A percentile compares a stretch with the other conserved stretches of the same genome.
phyloP scores from a whole-genome alignment of 2,888 invertebrate species.

The Julus scandinavius region DNA sequence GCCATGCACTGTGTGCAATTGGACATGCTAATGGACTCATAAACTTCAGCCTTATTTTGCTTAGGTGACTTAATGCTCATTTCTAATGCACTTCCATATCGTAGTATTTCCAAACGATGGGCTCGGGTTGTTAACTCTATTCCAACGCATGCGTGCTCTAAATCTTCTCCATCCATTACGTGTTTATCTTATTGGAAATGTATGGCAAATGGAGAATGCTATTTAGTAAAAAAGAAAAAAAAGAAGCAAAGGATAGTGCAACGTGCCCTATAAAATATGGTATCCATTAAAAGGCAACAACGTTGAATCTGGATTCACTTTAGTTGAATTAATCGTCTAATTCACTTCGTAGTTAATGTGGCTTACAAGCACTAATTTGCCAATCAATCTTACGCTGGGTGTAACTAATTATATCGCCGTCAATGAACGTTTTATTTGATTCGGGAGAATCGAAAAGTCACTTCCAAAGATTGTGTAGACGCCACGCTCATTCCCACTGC shows the following conservation, averaged over 20 bases:
- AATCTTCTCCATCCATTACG: background rate
- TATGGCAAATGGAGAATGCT: background rate
- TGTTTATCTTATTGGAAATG: constrained; percentile 42
- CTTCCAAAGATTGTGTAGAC: background rate
- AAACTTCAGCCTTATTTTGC: constrained; percentile 34
- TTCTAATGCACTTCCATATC: constrained; percentile 35
- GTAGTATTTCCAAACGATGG: background rate
- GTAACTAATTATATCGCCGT: constrained; percentile 42
- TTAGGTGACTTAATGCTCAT: constrained; percentile 42
- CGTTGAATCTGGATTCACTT: constrained; percentile 36
- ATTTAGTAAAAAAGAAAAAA: background rate
- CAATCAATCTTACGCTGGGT: constrained; percentile 42
- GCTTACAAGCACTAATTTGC: constrained; percentile 43
- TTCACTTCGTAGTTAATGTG: constrained; percentile 50
- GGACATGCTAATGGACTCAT: constrained; percentile 42
- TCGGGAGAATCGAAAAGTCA: constrained; percentile 38
- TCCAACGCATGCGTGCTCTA: background rate
- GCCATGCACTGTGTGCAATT: constrained; percentile 28
- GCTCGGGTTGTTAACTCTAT: background rate
- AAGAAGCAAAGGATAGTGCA: background rate
- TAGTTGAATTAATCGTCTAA: constrained; percentile 49
- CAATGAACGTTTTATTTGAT: constrained; percentile 42
- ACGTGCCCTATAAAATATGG: constrained; percentile 23
- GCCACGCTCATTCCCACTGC: background rate
- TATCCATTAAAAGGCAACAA: constrained; percentile 9